Conservation (phyloP, 1,140 invertebrate genomes). For the Phocides pigmalion region DNA sequence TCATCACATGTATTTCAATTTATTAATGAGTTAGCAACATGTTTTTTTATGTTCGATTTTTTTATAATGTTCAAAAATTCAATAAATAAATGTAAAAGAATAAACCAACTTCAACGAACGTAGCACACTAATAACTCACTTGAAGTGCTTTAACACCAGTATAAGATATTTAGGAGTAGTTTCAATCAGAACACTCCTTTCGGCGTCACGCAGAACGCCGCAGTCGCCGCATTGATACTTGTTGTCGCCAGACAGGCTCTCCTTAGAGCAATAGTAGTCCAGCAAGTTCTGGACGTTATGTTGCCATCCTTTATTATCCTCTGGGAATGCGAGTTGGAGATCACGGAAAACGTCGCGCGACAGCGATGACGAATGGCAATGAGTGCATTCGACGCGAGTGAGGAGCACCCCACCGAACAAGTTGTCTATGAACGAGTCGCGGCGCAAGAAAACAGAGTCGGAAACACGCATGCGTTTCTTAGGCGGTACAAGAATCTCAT, state of each 20-base stretch:
- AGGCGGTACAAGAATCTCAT: conserved; percentile 28
- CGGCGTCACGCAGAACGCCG: conserved; percentile 89
- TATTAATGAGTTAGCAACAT: too few relatives aligned
- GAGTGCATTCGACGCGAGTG: conserved; percentile 89
- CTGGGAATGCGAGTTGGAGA: conserved; percentile 92
- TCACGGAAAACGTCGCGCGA: conserved; percentile 92
- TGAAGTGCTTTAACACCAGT: conserved; percentile 92
- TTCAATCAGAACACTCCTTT: conserved; percentile 88
- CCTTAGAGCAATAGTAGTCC: conserved; percentile 90
- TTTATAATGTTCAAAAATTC: too few relatives aligned
- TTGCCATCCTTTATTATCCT: conserved; percentile 81
- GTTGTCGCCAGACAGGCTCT: conserved; percentile 90
- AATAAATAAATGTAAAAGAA: too few relatives aligned
- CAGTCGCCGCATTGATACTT: conserved; percentile 92
- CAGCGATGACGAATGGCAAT: conserved; percentile 88
- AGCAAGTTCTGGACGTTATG: conserved; percentile 88
- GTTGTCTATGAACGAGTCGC: conserved; percentile 54
- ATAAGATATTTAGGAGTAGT: conserved; percentile 90
- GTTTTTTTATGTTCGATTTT: too few relatives aligned
- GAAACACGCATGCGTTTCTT: conserved; percentile 52
- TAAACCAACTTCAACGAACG: neutral
- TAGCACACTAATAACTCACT: conserved; percentile 82
- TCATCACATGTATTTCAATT: too few relatives aligned
- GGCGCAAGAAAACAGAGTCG: conserved; percentile 49
- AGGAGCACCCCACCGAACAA: conserved; percentile 89